Base-by-base conservation (phyloP, 1,140 invertebrate genomes). In the Ooceraea biroi region DNA sequence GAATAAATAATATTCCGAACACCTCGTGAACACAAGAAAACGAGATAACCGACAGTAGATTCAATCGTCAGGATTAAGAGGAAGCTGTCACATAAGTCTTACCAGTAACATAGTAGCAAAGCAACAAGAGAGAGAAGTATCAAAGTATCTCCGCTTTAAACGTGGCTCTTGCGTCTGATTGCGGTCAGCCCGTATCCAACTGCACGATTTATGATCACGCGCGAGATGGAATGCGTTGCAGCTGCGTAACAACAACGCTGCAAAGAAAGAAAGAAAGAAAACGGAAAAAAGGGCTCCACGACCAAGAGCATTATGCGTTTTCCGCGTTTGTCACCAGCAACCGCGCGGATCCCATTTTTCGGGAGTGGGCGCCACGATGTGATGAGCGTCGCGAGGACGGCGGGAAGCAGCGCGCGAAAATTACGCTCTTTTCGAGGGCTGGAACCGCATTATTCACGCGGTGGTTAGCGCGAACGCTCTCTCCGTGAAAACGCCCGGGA, bases 391-490 rank as follows among this genome's bases (percentile, higher is more conserved):
- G 22, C 27, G 73, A 61, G 25, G 27, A 8, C 17, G 72, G 55
- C 22, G 30, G 63, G 30, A 55, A 68, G 17, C 48, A 63, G 50
- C 50, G 76, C 65, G 65, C 76, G 65, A 80, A 71, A 80, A 80
- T 80, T 63, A 80, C 65, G 63, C 65, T n/a, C 36, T 36, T 69
- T 78, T 41, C 76, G 76, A 78, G n/a, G 52, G 30, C 63, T 46
- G 61, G 61, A 57, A 44, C 76, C 63, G 36, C 63, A 78, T 78
- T 78, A 78, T 36, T 80, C 76, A 80, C 65, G 36, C 65, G 65
- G n/a, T 36, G 65, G 30, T 80, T 80, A 80, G 36, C 65, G 50
- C 50, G 17, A n/a, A n/a, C n/a, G n/a, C n/a, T 17, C 25, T 41
- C 73, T 77, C 63, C 63, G 41, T 68, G 66, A 55, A 55, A 78